Percentiles rank a stretch among this genome's conserved stretches.
Evolutionary conservation across 2,797 vertebrate species (phyloP).

Genomic region (Lagocephalus sceleratus): DNA sequence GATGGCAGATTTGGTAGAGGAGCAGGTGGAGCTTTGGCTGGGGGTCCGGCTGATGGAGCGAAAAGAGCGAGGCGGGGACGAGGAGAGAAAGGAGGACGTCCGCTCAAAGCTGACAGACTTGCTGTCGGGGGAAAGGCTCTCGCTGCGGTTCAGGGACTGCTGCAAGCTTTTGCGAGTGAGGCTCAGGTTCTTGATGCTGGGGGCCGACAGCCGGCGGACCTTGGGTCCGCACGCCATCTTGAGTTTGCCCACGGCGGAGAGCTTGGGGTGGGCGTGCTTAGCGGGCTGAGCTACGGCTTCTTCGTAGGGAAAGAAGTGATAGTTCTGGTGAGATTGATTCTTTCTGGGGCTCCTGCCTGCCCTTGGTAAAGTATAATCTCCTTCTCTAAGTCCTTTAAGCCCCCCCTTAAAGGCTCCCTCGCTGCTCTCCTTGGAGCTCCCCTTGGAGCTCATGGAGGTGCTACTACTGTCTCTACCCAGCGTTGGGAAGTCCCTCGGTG

Average conservation of each 20-base stretch:
- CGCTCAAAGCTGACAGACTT: slow-evolving; percentile 73
- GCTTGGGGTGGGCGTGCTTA: slow-evolving; percentile 80
- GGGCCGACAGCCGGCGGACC: slow-evolving; percentile 82
- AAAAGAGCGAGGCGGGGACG: slow-evolving; percentile 80
- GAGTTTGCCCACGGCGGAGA: slow-evolving; percentile 89
- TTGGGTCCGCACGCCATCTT: slow-evolving; percentile 84
- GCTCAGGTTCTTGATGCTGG: slow-evolving; percentile 85
- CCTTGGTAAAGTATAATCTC: slow-evolving; percentile 85
- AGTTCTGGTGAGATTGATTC: slow-evolving; percentile 68
- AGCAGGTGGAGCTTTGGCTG: slow-evolving; percentile 80
- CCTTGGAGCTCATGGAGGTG: slow-evolving; percentile 80
- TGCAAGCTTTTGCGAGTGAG: slow-evolving; percentile 85
- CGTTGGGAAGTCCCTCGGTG: slow-evolving; percentile 76
- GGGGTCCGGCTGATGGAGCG: slow-evolving; percentile 86
- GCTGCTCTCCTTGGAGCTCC: slow-evolving; percentile 53
- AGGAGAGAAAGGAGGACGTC: slow-evolving; percentile 51
- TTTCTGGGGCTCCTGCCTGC: slow-evolving; percentile 81
- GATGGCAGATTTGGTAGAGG: slow-evolving; percentile 83
- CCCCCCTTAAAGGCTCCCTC: slow-evolving; percentile 67
- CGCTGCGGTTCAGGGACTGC: slow-evolving; percentile 84
- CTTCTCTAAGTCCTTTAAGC: slow-evolving; percentile 55
- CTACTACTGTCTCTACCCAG: slow-evolving; percentile 83
- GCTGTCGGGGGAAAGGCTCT: slow-evolving; percentile 81
- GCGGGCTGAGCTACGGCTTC: slow-evolving; percentile 61
- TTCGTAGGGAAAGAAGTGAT: slow-evolving; percentile 60